These are phyloP conservation scores for Apocheima hispidaria DNA, from an alignment of 2,888 invertebrate species.

Conservation along the genomic window DNA sequence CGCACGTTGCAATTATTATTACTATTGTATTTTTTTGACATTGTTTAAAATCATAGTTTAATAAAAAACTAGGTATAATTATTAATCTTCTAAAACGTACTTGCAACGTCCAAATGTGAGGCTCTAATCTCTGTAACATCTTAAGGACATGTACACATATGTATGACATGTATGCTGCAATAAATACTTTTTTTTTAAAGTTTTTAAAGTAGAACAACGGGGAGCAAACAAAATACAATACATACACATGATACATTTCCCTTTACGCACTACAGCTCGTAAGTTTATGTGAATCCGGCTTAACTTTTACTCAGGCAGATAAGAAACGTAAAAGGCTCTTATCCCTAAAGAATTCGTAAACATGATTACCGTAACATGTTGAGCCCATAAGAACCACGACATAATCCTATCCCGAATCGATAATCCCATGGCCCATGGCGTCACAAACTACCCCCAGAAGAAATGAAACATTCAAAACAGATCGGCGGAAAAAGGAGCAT, in stretches of 20 bases:
- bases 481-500: slow-evolving; percentile 58
- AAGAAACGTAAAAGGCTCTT: slow-evolving; percentile 9
- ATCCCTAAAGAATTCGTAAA: slow-evolving; percentile 20
- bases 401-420: slow-evolving; percentile 25
- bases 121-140: too few relatives aligned
- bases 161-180: too few relatives aligned
- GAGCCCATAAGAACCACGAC: slow-evolving; percentile 16
- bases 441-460: slow-evolving; percentile 34
- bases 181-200: too few relatives aligned
- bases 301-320: slow-evolving; percentile 10
- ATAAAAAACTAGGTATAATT: too few relatives aligned
- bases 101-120: too few relatives aligned
- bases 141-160: too few relatives aligned
- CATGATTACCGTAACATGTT: slow-evolving; percentile 16
- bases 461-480: slow-evolving; percentile 62
- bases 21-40: too few relatives aligned
- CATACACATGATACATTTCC: not conserved
- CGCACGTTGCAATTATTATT: too few relatives aligned
- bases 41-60: too few relatives aligned
- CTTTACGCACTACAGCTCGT: not conserved
- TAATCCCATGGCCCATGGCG: slow-evolving; percentile 23
- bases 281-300: not conserved
- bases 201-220: too few relatives aligned
- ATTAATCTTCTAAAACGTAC: too few relatives aligned
- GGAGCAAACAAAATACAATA: too few relatives aligned